These are phyloP conservation scores for Digitonthophagus gazella DNA, from an alignment of 2,888 invertebrate species.

Conservation along the genomic window DNA sequence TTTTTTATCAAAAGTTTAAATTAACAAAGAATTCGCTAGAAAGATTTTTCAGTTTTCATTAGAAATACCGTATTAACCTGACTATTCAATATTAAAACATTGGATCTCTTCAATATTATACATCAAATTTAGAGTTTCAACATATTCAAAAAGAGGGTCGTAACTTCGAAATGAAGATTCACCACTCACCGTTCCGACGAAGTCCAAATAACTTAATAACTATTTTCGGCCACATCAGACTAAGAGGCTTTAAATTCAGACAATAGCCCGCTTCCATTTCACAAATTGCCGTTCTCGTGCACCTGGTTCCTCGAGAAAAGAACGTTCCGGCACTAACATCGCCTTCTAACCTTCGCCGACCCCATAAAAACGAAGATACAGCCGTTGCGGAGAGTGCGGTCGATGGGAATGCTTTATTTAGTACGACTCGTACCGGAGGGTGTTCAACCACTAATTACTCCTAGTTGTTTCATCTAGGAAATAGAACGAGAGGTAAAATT, in stretches of 20 bases:
- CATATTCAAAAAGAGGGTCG: background rate
- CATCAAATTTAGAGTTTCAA: background rate
- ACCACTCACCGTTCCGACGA: slow-evolving; percentile 31
- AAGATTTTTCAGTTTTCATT: no score
- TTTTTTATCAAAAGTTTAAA: no score
- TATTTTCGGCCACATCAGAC: slow-evolving; percentile 42
- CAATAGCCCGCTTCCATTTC: slow-evolving; percentile 48
- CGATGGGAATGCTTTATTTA: slow-evolving; percentile 32
- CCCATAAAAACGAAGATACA: background rate
- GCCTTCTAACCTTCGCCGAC: slow-evolving; percentile 10
- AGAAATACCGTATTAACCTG: no score
- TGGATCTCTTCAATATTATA: no score
- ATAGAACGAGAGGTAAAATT: no score
- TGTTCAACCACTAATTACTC: slow-evolving; percentile 38
- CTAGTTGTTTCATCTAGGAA: no score
- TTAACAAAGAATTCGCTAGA: no score
- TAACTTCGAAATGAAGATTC: background rate
- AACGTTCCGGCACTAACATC: background rate
- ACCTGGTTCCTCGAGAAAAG: slow-evolving; percentile 37
- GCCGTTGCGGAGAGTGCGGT: background rate
- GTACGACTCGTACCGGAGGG: slow-evolving; percentile 38
- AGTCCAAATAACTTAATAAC: slow-evolving; percentile 43
- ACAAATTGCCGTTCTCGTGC: slow-evolving; percentile 43
- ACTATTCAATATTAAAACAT: no score
- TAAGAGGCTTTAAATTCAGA: slow-evolving; percentile 45